Evolutionary conservation across 2,113 vertebrate genomes (phyloP), one percentile per base, ranked within the genome.

Genomic region (Archilochus colubris): DNA sequence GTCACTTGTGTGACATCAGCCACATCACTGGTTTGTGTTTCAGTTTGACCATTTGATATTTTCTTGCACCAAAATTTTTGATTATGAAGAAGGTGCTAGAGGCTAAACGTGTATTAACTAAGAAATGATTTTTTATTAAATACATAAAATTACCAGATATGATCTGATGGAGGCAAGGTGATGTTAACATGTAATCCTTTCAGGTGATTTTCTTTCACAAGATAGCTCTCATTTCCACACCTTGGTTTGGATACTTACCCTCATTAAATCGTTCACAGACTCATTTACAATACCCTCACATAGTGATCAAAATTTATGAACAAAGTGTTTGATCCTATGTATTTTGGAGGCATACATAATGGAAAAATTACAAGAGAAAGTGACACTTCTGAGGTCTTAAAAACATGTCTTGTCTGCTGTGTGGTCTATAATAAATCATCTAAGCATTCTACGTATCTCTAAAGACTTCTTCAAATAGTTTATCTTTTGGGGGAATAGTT

Each of bases 61-160:
- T 84, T 84, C 20, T 61, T 57, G 28, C 24, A 44, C 25, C 50
- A 31, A 50, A 75, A 58, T 6, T 3, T 48, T 4, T 70, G 40
- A 22, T 24, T 8, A 77, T 53, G 31, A 51, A 33, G 21, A 40
- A 55, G 5, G 15, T 74, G 78, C 3, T 5, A 44, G 0, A 0
- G 64, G 38, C 38, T 54, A 2, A 2, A 4, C 43, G 46, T 11
- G 15, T 73, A 21, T 61, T 59, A 63, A 43, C 53, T 21, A 7
- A 31, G 66, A 0, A 2, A 9, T 36, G 28, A 4, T 30, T 44
- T 72, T 58, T 54, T 21, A 50, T 24, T 70, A 75, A 82, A 58
- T 76, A 43, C 24, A n/a, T 31, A 68, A 57, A 67, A 59, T 30
- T 70, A 27, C 15, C 5, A 62, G 59, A 15, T 50, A 14, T 4